Evolutionary conservation across 2,797 vertebrate genomes (phyloP).

Genomic region (Todus mexicanus): DNA sequence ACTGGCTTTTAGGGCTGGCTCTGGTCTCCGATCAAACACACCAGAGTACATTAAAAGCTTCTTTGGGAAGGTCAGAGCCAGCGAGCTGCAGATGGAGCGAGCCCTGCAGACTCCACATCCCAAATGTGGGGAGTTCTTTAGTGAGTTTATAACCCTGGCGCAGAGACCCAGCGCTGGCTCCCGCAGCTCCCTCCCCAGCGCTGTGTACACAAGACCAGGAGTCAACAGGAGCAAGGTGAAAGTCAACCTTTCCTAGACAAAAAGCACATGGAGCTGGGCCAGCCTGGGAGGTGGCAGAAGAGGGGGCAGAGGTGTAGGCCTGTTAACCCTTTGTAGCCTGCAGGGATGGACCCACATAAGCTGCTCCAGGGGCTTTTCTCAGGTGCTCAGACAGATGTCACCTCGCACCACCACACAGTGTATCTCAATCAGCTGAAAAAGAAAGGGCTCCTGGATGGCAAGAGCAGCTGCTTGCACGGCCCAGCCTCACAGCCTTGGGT

Average conservation of each 20-base stretch:
- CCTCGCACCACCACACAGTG: background rate
- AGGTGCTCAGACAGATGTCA: background rate
- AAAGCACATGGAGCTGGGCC: conserved; percentile 44
- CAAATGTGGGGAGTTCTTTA: background rate
- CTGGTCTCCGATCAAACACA: background rate
- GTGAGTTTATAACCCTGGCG: background rate
- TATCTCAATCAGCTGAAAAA: background rate
- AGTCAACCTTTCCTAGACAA: conserved; percentile 54
- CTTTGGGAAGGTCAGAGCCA: background rate
- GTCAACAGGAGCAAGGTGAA: conserved; percentile 68
- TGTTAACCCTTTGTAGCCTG: conserved; percentile 11
- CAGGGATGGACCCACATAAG: background rate
- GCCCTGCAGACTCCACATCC: background rate
- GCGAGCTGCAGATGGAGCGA: background rate
- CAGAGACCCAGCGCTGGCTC: background rate
- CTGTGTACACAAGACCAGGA: conserved; percentile 35
- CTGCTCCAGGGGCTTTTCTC: background rate
- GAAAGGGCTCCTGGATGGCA: background rate
- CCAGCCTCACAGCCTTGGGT: background rate
- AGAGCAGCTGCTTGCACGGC: rapidly evolving
- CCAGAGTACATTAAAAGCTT: background rate
- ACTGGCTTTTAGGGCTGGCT: background rate
- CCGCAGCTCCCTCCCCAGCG: background rate
- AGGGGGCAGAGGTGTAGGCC: background rate
- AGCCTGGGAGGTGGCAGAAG: conserved; percentile 7